These are phyloP conservation scores for Beris chalybata DNA, from an alignment of 2,888 invertebrate genomes.

Conservation along the genomic window DNA sequence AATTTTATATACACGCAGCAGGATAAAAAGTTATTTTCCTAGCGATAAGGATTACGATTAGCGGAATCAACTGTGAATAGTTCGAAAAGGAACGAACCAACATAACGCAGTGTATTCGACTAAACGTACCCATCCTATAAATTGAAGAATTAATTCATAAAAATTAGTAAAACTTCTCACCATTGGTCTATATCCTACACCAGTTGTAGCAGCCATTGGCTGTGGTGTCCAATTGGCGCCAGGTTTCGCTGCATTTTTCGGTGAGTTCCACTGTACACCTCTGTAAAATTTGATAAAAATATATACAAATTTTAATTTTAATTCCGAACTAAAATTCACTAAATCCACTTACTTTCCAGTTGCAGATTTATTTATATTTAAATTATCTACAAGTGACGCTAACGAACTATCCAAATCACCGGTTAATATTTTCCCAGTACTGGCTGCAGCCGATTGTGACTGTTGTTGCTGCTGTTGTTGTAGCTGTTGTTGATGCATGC, in stretches of 20 bases:
- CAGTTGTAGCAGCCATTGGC: slow-evolving; percentile 86
- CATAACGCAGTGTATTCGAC: too few relatives aligned
- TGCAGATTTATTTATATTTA: slow-evolving; percentile 80
- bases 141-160: too few relatives aligned
- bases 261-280: slow-evolving; percentile 89
- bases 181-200: slow-evolving; percentile 86
- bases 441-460: slow-evolving; percentile 55
- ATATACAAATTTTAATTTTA: not conserved
- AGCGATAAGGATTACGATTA: too few relatives aligned
- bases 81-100: too few relatives aligned
- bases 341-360: slow-evolving; percentile 59
- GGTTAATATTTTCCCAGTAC: slow-evolving; percentile 76
- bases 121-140: too few relatives aligned
- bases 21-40: too few relatives aligned
- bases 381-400: slow-evolving; percentile 90
- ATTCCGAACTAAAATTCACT: slow-evolving; percentile 59
- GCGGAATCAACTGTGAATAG: too few relatives aligned
- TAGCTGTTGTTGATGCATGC: slow-evolving; percentile 43
- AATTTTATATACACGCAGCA: too few relatives aligned
- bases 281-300: slow-evolving; percentile 53
- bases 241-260: slow-evolving; percentile 81
- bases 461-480: slow-evolving; percentile 50
- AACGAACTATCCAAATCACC: slow-evolving; percentile 93
- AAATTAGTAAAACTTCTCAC: slow-evolving; percentile 58
- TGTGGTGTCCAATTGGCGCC: slow-evolving; percentile 83